Base-by-base conservation (phyloP, 1,140 invertebrate genomes). In the Papilio xuthus region DNA sequence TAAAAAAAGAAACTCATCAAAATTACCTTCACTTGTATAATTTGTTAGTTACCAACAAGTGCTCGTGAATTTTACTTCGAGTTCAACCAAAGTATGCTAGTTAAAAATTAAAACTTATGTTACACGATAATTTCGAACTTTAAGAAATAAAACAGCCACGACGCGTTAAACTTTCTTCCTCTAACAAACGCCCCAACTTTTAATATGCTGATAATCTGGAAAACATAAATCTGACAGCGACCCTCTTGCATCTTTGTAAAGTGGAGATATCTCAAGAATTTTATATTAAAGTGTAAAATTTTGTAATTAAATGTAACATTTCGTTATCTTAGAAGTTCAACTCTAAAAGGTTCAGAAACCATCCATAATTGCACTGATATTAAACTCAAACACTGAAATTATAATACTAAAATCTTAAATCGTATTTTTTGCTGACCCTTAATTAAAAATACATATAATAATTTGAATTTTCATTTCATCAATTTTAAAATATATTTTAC, bases 41-140 rank as follows among this genome's bases (percentile, higher is more conserved):
- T 37, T 37, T 37, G 32, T 7, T 37, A 6, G 32, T 20, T 56
- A 20, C n/a, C 9, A 15, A 32, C 12, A 67, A 67, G 6, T 67
- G 28, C 60, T 18, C 18, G 37, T 71, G 32, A 42, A 18, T 42
- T n/a, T 18, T 41, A 10, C 37, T 42, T n/a, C 9, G 37, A 42
- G 6, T 71, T 42, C 37, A 69, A 69, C 18, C 10, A 18, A 71
- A 71, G 41, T 71, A 71, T 42, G 41, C 32, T 20, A 71, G 69
- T 71, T 71, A 71, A 73, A 71, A 73, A 73, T 44, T 23, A 73
- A 73, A 73, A 73, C 42, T 73, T 50, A 73, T 23, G 71, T 42
- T 73, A 4, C 9, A 13, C 3, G 71, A 73, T 50, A 50, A 47
- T 73, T 71, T 73, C 71, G 13, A 73, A 73, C 9, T 73, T 26